Conservation (phyloP, 2,113 vertebrate genomes). For the Recurvirostra avosetta region DNA sequence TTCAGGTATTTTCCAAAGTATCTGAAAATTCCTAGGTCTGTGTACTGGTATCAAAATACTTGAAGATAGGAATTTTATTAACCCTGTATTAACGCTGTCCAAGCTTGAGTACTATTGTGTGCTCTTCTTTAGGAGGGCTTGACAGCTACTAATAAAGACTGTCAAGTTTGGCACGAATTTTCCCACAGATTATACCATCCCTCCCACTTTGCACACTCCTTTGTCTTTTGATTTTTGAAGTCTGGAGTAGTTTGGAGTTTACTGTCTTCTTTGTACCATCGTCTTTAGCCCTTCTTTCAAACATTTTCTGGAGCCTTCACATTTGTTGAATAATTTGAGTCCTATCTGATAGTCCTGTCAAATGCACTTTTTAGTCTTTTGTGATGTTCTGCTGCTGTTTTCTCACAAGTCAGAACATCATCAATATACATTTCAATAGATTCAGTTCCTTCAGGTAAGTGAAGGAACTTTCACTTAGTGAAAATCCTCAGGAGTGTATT, state of each 20-base stretch:
- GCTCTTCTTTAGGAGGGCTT: neutral
- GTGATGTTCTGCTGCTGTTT: neutral
- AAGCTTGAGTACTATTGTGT: neutral
- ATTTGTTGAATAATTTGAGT: neutral
- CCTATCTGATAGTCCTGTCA: neutral
- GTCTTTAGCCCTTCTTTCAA: neutral
- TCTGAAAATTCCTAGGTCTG: neutral
- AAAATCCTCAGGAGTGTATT: neutral
- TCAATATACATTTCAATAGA: neutral
- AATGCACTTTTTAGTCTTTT: neutral
- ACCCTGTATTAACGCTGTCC: neutral
- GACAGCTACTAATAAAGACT: neutral
- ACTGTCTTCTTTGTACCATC: neutral
- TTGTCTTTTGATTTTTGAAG: neutral
- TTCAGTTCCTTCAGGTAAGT: neutral
- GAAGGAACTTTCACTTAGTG: neutral
- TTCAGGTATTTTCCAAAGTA: neutral
- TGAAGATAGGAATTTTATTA: neutral
- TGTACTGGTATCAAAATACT: neutral
- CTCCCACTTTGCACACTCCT: neutral
- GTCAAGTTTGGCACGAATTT: neutral
- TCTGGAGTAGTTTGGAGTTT: neutral
- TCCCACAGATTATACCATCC: neutral
- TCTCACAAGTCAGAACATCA: neutral
- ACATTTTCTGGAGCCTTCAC: neutral